These are phyloP conservation scores for Mastomys natalensis DNA, from an alignment of 2,113 vertebrate species.

Conservation along the genomic window DNA sequence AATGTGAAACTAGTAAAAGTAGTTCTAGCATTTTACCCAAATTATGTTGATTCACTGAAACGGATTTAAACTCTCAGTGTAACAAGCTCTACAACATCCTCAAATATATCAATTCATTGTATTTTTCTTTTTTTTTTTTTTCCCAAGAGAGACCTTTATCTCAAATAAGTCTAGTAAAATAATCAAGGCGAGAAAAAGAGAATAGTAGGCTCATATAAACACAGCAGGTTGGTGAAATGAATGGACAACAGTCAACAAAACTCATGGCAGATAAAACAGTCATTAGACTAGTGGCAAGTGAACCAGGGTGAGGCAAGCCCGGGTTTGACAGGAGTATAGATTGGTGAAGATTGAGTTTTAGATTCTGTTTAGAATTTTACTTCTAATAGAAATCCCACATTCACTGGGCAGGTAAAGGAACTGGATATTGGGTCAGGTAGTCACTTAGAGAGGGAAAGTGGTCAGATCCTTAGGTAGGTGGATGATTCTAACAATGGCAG, in stretches of 20 bases:
- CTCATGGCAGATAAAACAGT: not conserved
- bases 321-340: not conserved
- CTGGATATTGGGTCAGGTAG: not conserved
- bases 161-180: not conserved
- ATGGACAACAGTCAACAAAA: not conserved
- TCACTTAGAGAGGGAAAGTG: not conserved
- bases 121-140: too few relatives aligned
- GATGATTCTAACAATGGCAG: not conserved
- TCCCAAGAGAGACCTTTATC: not conserved
- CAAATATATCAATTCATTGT: not conserved
- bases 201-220: not conserved
- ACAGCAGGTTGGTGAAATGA: not conserved
- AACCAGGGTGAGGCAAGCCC: not conserved
- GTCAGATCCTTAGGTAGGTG: not conserved
- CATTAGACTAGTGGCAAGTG: not conserved
- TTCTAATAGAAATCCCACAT: not conserved
- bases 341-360: not conserved
- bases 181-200: not conserved
- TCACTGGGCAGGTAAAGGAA: not conserved
- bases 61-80: not conserved
- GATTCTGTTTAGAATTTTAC: not conserved
- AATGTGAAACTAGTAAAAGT: not conserved
- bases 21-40: not conserved
- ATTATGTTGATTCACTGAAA: not conserved
- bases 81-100: not conserved